Conservation (phyloP, 2,797 vertebrate genomes). For the Gymnocypris eckloni region DNA sequence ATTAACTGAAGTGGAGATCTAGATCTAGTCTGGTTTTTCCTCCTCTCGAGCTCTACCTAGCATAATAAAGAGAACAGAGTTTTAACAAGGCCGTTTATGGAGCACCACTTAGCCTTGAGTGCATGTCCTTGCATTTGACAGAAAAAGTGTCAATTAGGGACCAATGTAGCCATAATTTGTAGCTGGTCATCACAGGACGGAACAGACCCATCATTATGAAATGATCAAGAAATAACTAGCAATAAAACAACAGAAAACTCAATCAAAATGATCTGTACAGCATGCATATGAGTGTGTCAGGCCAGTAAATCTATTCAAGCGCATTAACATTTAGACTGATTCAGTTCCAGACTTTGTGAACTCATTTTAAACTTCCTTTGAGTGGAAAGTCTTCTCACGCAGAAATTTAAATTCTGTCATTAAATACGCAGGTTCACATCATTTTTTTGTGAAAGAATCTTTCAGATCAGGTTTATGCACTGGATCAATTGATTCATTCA, state of each 20-base stretch:
- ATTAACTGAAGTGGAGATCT: conserved; percentile 25
- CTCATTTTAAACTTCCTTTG: neutral
- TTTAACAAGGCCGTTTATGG: conserved; percentile 19
- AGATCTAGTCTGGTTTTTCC: neutral
- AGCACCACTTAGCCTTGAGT: conserved; percentile 38
- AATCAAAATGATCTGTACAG: neutral
- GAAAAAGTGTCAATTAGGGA: conserved; percentile 34
- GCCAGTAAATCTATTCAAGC: conserved; percentile 3
- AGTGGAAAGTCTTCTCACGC: neutral
- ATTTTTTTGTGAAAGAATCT: neutral
- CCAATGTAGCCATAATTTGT: conserved; percentile 6
- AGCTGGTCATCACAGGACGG: neutral
- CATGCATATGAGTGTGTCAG: neutral
- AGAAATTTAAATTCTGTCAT: neutral
- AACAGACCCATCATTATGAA: conserved; percentile 21
- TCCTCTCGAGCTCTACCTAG: neutral
- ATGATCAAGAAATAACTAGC: conserved; percentile 25
- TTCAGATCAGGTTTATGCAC: neutral
- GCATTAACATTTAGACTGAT: conserved; percentile 12
- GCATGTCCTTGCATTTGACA: conserved; percentile 11
- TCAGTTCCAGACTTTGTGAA: neutral
- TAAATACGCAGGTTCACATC: neutral
- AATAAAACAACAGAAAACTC: conserved; percentile 14
- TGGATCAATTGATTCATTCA: neutral
- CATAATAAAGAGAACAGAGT: conserved; percentile 26